Evolutionary conservation across 2,797 vertebrate genomes (phyloP), one percentile per base, ranked within the genome.

Genomic region (Sandelia bainsii): DNA sequence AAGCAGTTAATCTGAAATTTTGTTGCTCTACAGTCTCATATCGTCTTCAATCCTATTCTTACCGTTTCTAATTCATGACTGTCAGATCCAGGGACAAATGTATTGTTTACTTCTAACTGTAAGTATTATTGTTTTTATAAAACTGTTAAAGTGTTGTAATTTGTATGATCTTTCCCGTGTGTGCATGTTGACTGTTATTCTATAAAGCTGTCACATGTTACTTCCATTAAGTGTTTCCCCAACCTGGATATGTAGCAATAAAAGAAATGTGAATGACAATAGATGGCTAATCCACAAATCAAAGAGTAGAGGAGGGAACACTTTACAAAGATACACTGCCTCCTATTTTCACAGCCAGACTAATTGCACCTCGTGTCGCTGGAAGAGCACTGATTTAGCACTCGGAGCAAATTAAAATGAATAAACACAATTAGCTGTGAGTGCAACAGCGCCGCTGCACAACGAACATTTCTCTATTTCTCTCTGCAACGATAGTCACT

Each of bases 331-430:
- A 90, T 70, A 87, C 64, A 72, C 72, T 51, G 71, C 80, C 76
- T 84, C 77, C 77, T 76, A 87, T 92, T 90, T 90, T 90, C 83
- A 86, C 80, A 79, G 75, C 54, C 77, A 85, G 85, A 88, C 85
- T 91, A 92, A 93, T 92, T 92, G 91, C 89, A 89, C 87, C 88
- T 89, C 66, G 77, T 86, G 86, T 86, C 63, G 58, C 78, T 83
- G 80, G 88, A 91, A 89, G 91, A 90, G 92, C 85, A 82, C 91
- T 87, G 89, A 94, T 94, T 93, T 93, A 93, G 91, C 89, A 93
- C 92, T 94, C 80, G 51, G 88, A 92, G 89, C 90, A 93, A 94
- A 95, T 95, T 93, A 94, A 94, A 92, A 93, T 87, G 87, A 94
- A 94, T 93, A 94, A 94, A 94, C 91, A 94, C 89, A 94, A 95